These are phyloP conservation scores for Empidonax traillii DNA, from an alignment of 2,113 vertebrate species.

Conservation along the genomic window DNA sequence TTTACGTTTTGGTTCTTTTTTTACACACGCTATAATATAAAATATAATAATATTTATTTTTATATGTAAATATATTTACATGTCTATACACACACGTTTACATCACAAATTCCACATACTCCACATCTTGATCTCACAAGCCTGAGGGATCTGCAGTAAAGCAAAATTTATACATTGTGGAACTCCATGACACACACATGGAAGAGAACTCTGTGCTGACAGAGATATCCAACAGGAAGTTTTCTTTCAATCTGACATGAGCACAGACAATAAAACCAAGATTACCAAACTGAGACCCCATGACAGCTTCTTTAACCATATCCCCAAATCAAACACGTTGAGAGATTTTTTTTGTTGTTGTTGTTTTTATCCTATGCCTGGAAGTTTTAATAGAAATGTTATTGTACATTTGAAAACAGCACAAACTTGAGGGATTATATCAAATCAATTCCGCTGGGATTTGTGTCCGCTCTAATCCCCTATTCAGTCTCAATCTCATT, in stretches of 20 bases:
- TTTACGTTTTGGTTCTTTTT: not conserved
- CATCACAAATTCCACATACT: not conserved
- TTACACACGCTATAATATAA: rapidly evolving
- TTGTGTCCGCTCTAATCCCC: conserved; percentile 62
- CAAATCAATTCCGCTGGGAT: conserved; percentile 67
- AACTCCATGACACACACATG: not conserved
- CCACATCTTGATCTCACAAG: not conserved
- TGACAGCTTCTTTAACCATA: conserved; percentile 22
- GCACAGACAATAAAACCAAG: not conserved
- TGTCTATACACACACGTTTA: not conserved
- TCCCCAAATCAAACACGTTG: not conserved
- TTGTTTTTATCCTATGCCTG: not conserved
- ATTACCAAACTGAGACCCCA: not conserved
- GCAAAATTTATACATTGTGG: not conserved
- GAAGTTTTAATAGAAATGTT: conserved; percentile 31
- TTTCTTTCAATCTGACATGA: not conserved
- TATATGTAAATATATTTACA: not conserved
- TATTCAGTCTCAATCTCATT: conserved; percentile 76
- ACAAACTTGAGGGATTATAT: conserved; percentile 65
- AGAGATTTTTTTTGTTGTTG: not conserved
- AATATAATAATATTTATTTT: not conserved
- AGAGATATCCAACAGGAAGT: not conserved
- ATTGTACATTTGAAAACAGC: conserved; percentile 57
- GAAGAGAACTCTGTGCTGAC: not conserved
- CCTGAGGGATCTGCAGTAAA: not conserved